Evolutionary conservation across 2,797 vertebrate genomes (phyloP).

Genomic region (Cyclura pinguis): DNA sequence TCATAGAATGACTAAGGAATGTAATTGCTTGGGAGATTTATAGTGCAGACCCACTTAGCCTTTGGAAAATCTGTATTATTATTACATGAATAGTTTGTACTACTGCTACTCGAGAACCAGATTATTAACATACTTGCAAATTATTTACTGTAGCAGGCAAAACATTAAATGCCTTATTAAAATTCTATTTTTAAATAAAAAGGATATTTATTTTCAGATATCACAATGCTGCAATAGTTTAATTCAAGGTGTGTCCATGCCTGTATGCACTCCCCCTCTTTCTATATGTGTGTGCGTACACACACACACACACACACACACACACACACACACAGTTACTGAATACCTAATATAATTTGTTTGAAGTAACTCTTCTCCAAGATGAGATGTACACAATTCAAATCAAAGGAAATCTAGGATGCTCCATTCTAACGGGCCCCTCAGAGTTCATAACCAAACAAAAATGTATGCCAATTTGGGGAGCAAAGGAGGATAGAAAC

Average conservation of each 20-base stretch:
- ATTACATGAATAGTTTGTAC: neutral
- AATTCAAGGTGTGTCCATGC: neutral
- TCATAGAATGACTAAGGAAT: neutral
- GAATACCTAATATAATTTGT: neutral
- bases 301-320: no score
- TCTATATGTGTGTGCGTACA: no score
- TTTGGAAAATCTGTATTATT: neutral
- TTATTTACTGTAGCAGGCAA: neutral
- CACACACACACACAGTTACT: neutral
- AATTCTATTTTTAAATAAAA: neutral
- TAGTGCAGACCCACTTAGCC: neutral
- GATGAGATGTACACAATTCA: neutral
- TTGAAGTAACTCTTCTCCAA: neutral
- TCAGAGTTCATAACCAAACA: neutral
- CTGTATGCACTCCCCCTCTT: neutral
- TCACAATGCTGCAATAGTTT: neutral
- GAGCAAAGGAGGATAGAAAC: neutral
- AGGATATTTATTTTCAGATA: slow-evolving; percentile 19
- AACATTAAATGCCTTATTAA: neutral
- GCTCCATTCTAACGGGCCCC: neutral
- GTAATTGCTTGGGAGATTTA: neutral
- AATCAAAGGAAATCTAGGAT: neutral
- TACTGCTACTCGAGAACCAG: slow-evolving; percentile 15
- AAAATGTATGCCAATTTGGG: neutral
- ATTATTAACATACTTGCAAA: neutral